Evolutionary conservation across 1,140 invertebrate genomes (phyloP), one percentile per base, ranked within the genome.

Genomic region (Heliconius melpomene): DNA sequence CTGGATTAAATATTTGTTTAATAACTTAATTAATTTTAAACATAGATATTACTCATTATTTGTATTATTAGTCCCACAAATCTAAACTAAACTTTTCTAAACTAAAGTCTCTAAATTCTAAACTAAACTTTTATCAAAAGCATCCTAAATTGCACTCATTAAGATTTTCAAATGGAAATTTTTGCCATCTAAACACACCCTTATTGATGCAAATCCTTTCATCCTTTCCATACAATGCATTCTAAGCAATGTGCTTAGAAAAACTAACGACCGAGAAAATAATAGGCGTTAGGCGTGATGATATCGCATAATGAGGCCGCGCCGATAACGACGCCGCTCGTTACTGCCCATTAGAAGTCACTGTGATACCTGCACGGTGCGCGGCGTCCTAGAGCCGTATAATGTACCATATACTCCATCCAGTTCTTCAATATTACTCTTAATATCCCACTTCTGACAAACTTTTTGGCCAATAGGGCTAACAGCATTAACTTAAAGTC

Each of bases 221-320:
- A 79, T 72, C 78, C 78, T 75, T 79, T 79, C 75, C 50, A 75
- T 73, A 77, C 74, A 81, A 78, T 78, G 77, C 77, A 71, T 76
- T 79, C 82, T 83, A 79, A 77, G 79, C 79, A 79, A 81, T 77
- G 57, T 72, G 79, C 72, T 77, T 81, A 83, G 81, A 82, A 80
- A 82, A 82, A 79, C 78, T 80, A 79, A 78, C 73, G 78, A 82
- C 72, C 73, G 79, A 77, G 83, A 78, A 80, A 83, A 84, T 85
- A 85, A 83, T 85, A 80, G 82, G 78, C 74, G 79, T 78, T 79
- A 80, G 77, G 79, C 83, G 79, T 76, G 84, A 85, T 86, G 83
- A 85, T 87, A 89, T 83, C 83, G 85, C 76, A 83, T 90, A 91
- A 91, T 90, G 90, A 91, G 85, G 87, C 80, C 85, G 85, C 80